Conservation (phyloP, 2,113 vertebrate genomes). For the Spea bombifrons region DNA sequence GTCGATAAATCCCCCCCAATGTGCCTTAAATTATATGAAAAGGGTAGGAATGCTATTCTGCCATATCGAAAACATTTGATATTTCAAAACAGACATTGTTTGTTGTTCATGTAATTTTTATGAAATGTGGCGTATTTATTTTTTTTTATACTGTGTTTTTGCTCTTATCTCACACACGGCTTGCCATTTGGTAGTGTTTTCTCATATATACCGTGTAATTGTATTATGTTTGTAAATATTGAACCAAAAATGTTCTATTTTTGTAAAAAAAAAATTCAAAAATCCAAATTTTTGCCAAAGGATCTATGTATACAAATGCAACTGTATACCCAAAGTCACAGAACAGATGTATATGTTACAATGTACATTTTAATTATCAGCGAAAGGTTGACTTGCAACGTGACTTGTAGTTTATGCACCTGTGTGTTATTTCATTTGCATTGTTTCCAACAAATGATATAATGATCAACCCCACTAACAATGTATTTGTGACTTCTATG, state of each 20-base stretch:
- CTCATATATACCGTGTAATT: slow-evolving; percentile 78
- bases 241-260: slow-evolving; percentile 76
- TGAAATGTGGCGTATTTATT: slow-evolving; percentile 78
- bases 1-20: slow-evolving; percentile 50
- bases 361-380: slow-evolving; percentile 60
- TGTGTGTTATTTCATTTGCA: slow-evolving; percentile 75
- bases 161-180: slow-evolving; percentile 62
- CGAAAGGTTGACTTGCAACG: slow-evolving; percentile 69
- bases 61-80: slow-evolving; percentile 70
- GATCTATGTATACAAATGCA: slow-evolving; percentile 62
- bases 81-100: slow-evolving; percentile 72
- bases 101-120: slow-evolving; percentile 79
- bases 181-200: slow-evolving; percentile 75
- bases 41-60: slow-evolving; percentile 70
- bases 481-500: slow-evolving; percentile 71
- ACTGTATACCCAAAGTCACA: slow-evolving; percentile 59
- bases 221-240: slow-evolving; percentile 78
- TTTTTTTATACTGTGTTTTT: slow-evolving; percentile 60
- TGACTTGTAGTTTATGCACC: slow-evolving; percentile 71
- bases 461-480: slow-evolving; percentile 76
- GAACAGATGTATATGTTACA: slow-evolving; percentile 63
- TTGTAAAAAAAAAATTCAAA: slow-evolving; percentile 73
- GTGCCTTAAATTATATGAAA: slow-evolving; percentile 74
- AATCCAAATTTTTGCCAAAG: slow-evolving; percentile 74
- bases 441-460: slow-evolving; percentile 72